Percentiles rank a stretch among this genome's conserved stretches.
Conservation (phyloP, 1,140 invertebrate species). For the Euglossa dilemma region DNA sequence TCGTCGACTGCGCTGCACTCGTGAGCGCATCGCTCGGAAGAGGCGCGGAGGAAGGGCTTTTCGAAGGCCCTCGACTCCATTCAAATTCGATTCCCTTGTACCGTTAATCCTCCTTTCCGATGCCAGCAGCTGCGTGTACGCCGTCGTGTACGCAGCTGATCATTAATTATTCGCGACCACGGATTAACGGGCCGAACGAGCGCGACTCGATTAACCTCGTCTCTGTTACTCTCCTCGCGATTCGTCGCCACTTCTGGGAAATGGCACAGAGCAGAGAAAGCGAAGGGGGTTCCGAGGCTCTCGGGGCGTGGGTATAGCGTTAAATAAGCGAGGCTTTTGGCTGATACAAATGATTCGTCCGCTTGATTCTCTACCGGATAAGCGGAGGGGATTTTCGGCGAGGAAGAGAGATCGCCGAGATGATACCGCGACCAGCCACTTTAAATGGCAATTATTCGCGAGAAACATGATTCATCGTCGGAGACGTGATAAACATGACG, state of each 20-base stretch:
- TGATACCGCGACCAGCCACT: no score
- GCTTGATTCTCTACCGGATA: neutral
- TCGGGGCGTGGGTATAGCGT: no score
- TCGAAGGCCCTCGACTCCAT: slow-evolving; percentile 57
- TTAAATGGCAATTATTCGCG: no score
- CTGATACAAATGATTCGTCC: neutral
- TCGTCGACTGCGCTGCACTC: neutral
- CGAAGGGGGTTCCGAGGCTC: neutral
- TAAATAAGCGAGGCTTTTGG: neutral
- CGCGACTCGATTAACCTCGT: neutral
- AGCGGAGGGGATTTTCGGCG: no score
- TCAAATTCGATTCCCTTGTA: slow-evolving; percentile 69
- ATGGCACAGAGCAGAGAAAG: neutral
- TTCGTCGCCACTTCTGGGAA: slow-evolving; percentile 3
- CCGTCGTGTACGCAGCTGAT: slow-evolving; percentile 47
- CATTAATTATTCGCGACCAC: slow-evolving; percentile 62
- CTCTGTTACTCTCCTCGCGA: slow-evolving; percentile 6
- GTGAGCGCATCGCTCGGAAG: slow-evolving; percentile 9
- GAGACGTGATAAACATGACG: no score
- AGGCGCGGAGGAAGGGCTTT: slow-evolving; percentile 30
- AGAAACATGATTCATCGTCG: no score
- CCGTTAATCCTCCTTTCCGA: slow-evolving; percentile 59
- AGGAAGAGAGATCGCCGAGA: no score
- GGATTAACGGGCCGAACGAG: slow-evolving; percentile 55
- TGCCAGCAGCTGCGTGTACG: slow-evolving; percentile 59